Base-by-base conservation (phyloP, 2,113 vertebrate species). In the Siniperca knerii region DNA sequence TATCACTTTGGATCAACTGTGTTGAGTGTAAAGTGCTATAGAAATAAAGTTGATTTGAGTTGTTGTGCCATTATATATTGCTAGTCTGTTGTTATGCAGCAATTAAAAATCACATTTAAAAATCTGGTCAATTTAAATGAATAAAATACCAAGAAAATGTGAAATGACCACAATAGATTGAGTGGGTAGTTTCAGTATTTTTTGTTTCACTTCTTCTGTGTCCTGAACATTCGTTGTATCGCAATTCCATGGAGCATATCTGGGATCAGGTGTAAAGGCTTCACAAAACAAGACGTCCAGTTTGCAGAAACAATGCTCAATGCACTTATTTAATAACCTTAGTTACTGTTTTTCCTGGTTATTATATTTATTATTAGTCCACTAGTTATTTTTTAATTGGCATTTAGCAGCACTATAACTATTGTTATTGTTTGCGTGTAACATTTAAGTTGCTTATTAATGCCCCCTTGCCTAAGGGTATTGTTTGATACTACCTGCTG, bases 401-500 rank as follows among this genome's bases (percentile, higher is more conserved):
- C 20, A 48, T 50, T 25, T 37, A 60, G 46, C 42, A n/a, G 54
- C 29, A 13, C 18, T 25, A 23, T 57, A 55, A 57, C n/a, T 23
- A 15, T 1, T 18, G 40, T 23, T 67, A 6, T 40, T 77, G 54
- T 46, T n/a, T 35, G 21, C 20, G 20, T n/a, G 66, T 40, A 37
- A 71, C 8, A 37, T 71, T 54, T 23, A 54, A 54, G 48, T 71
- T 69, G 68, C 46, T 35, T 35, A 52, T 70, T 52, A 15, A 35
- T 37, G 9, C 18, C 55, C 25, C 20, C 8, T 35, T 20, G 42
- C 66, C 77, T 13, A 3, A 25, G 66, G 66, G 42, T 11, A 37
- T 1, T 50, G 21, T 35, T 48, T 37, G 66, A 50, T 37, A 66
- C 66, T 50, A 50, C 66, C 66, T 79, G 42, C 77, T 79, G 65